Percentiles rank a stretch among this genome's conserved stretches.
These are phyloP conservation scores for Ariopsis seemanni DNA, from an alignment of 2,113 vertebrate species.

Conservation along the genomic window DNA sequence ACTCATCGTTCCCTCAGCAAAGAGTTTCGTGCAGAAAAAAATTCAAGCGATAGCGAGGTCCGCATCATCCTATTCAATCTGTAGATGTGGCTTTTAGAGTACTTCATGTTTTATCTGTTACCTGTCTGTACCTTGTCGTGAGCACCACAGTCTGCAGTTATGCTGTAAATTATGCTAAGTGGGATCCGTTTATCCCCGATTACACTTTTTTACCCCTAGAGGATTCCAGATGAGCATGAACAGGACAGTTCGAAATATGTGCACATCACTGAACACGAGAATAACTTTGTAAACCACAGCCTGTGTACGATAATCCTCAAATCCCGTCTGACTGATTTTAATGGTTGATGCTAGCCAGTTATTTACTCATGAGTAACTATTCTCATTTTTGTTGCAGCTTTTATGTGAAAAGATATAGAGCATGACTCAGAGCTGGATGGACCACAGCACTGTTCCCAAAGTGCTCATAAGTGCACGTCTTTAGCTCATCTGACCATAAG, in stretches of 20 bases:
- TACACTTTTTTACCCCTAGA: neutral
- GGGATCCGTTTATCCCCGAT: neutral
- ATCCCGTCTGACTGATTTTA: neutral
- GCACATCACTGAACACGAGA: neutral
- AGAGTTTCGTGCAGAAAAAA: neutral
- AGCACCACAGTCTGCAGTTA: neutral
- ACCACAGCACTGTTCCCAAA: neutral
- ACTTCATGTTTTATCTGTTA: neutral
- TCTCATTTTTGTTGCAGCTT: neutral
- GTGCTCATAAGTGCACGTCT: neutral
- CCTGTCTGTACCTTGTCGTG: neutral
- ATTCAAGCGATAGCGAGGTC: neutral
- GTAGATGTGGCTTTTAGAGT: neutral
- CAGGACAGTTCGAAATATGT: neutral
- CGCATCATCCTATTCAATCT: neutral
- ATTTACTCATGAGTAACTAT: neutral
- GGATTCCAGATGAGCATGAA: neutral
- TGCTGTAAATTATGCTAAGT: neutral
- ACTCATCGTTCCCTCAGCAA: neutral
- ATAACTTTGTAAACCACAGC: neutral
- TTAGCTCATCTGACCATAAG: no score
- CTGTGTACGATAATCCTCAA: neutral
- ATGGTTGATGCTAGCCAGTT: neutral
- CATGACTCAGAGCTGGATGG: constrained; percentile 19
- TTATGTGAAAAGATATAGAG: neutral